These are phyloP conservation scores for Vulpes lagopus DNA, from an alignment of 2,113 vertebrate genomes.

Conservation along the genomic window DNA sequence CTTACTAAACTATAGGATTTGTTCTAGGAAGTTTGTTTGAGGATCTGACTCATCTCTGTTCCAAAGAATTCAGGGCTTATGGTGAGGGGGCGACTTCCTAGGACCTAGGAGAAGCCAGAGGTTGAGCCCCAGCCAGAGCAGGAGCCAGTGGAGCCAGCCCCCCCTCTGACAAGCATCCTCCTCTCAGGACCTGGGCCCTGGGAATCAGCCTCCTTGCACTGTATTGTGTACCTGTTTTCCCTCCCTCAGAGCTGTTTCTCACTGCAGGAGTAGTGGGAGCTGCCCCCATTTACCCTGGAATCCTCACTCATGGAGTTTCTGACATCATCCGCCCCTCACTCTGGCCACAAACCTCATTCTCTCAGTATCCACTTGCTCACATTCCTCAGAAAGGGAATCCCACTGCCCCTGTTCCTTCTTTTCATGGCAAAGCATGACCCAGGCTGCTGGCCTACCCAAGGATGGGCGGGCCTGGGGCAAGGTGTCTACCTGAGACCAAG, in stretches of 20 bases:
- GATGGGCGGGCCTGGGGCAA: not conserved
- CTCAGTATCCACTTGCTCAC: not conserved
- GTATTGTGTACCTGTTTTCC: not conserved
- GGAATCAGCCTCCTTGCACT: not conserved
- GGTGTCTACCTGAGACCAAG: not conserved
- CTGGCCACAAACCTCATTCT: not conserved
- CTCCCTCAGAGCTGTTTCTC: not conserved
- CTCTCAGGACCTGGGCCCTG: not conserved
- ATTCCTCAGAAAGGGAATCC: not conserved
- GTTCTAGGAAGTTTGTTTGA: not conserved
- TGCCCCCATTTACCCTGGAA: too few species aligned
- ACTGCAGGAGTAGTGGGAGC: too few species aligned
- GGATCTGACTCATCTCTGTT: not conserved
- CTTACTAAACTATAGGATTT: not conserved
- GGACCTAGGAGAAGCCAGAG: not conserved
- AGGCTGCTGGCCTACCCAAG: not conserved
- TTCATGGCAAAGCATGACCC: not conserved
- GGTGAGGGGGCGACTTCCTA: not conserved
- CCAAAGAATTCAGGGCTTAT: not conserved
- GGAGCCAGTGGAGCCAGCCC: not conserved
- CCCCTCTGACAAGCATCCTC: not conserved
- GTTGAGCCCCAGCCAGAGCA: not conserved
- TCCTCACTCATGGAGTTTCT: not conserved
- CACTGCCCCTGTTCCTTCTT: not conserved
- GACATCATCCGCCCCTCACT: not conserved